phyloP scores from a whole-genome alignment of 2,113 vertebrate genomes.

The Sinosuthora webbiana region DNA sequence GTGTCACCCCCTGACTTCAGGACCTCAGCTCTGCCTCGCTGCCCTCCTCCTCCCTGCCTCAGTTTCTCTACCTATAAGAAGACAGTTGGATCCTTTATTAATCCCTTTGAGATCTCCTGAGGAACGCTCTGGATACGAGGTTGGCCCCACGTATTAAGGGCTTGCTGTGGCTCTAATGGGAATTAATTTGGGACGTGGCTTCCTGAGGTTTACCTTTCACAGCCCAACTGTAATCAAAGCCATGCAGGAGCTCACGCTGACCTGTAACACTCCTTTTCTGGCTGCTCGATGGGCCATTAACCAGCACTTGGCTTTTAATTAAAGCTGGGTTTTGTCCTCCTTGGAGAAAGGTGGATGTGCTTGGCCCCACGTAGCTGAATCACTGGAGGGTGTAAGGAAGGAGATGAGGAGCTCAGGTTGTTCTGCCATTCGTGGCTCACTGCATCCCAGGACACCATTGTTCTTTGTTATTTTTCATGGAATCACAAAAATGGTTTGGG shows the following conservation, averaged over 20 bases:
- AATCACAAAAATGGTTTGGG: background rate
- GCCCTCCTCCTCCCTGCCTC: background rate
- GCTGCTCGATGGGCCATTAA: background rate
- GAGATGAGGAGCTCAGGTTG: background rate
- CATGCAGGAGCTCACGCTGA: background rate
- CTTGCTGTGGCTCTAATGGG: background rate
- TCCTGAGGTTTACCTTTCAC: background rate
- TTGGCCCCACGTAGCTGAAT: background rate
- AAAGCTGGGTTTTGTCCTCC: background rate
- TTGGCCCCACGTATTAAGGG: background rate
- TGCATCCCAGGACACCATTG: background rate
- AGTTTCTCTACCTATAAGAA: background rate
- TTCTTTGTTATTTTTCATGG: background rate
- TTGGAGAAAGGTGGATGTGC: background rate
- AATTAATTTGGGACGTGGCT: background rate
- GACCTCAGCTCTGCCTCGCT: fast-evolving
- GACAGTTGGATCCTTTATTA: background rate
- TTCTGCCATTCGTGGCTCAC: background rate
- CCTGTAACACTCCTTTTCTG: background rate
- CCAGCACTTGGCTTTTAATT: background rate
- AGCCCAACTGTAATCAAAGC: background rate
- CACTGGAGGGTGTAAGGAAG: background rate
- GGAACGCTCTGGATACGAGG: background rate
- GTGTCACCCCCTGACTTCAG: background rate
- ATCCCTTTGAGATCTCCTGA: background rate